Base-by-base conservation (phyloP, 2,797 vertebrate species). In the Pipistrellus kuhlii region DNA sequence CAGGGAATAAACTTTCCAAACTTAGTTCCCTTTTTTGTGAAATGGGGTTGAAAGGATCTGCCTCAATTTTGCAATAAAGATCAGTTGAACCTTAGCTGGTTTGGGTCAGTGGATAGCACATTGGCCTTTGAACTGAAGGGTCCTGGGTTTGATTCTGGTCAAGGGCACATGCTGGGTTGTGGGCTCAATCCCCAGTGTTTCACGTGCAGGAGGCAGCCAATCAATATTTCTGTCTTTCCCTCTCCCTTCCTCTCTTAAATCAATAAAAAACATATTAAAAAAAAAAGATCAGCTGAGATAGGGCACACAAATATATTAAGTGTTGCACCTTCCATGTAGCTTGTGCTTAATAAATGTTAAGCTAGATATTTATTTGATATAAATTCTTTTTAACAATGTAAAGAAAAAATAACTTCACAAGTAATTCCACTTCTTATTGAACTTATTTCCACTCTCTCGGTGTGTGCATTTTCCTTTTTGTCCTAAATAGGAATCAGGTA, bases 1-100 rank as follows among this genome's bases (percentile, higher is more conserved):
- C n/a, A 75, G 30, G 66, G 73, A 55, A 72, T 73, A 69, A 91
- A 75, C 11, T 91, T 83, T 93, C 64, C 3, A 75, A 68, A 32
- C 18, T 77, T 68, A 30, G 23, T 66, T 77, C 77, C 32, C n/a
- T 64, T 32, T 44, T 41, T 66, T 77, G 44, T 41, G 85, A 69
- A 66, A 75, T 62, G 30, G 2, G 41, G 4, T 91, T 81, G 53
- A 62, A 85, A 85, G 23, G 35, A 51, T 32, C 32, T 91, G 17
- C 25, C 41, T 81, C 23, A 38, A 35, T 68, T 68, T 38, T 51
- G n/a, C 18, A 93, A 41, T 32, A 57, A 83, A 48, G 20, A 66
- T 23, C 15, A 21, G 23, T 44, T 20, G 13, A 68, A 14, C 59
- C 27, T 5, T 62, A 30, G 6, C 59, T 62, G 25, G 59, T 14